phyloP scores from a whole-genome alignment of 2,888 invertebrate genomes.

The Calameuta filiformis region DNA sequence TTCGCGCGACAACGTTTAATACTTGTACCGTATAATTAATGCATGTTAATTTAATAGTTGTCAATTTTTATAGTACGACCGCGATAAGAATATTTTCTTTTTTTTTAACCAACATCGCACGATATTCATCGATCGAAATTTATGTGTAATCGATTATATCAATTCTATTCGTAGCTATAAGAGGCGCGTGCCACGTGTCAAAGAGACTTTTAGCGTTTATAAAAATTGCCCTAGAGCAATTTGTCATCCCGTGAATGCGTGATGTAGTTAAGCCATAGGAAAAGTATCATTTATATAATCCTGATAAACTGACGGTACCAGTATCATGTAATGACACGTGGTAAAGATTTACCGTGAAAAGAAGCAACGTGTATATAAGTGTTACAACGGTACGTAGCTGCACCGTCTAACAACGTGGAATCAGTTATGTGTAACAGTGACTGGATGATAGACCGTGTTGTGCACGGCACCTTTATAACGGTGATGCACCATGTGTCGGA shows the following conservation, averaged over 20 bases:
- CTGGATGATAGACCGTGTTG: conserved; percentile 19
- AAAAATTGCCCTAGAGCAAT: not conserved
- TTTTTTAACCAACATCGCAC: not conserved
- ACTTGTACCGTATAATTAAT: not conserved
- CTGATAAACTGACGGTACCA: not conserved
- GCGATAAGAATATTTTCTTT: not conserved
- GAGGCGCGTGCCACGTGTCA: not conserved
- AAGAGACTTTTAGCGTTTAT: not conserved
- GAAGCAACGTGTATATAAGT: conserved; percentile 28
- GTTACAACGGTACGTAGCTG: conserved; percentile 13
- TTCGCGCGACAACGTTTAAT: not conserved
- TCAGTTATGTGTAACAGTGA: conserved; percentile 37
- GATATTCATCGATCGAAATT: not conserved
- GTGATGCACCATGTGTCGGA: conserved; percentile 34
- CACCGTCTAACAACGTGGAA: conserved; percentile 27
- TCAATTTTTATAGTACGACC: not conserved
- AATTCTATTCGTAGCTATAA: not conserved
- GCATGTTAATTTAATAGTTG: not conserved
- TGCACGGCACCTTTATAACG: conserved; percentile 30
- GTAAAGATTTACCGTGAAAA: conserved; percentile 25
- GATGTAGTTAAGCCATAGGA: not conserved
- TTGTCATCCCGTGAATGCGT: not conserved
- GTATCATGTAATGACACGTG: not conserved
- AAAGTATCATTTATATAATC: not conserved
- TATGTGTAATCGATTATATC: not conserved